Conservation (phyloP, 2,888 invertebrate genomes). For the Sarcophaga carnaria region DNA sequence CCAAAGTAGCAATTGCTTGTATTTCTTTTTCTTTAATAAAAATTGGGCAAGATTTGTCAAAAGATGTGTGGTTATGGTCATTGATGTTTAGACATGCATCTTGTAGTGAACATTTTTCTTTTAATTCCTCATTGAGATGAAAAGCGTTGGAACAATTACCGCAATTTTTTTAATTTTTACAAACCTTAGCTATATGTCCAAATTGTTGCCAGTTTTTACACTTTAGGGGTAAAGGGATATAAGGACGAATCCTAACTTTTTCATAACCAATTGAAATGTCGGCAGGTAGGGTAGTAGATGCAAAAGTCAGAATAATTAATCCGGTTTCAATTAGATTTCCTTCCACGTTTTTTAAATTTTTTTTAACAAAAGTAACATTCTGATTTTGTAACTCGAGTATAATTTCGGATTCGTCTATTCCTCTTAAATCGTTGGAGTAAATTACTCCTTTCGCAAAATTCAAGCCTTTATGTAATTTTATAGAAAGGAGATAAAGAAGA, state of each 20-base stretch:
- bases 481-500: not conserved
- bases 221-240: constrained; percentile 10
- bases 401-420: constrained; percentile 9
- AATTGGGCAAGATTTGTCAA: constrained; percentile 29
- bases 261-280: constrained; percentile 14
- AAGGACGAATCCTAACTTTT: constrained; percentile 1
- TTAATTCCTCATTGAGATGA: no score
- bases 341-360: no score
- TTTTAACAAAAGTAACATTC: not conserved
- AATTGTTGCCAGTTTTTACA: constrained; percentile 19
- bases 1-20: not conserved
- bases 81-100: constrained; percentile 10
- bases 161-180: constrained; percentile 6
- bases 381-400: not conserved
- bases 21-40: constrained; percentile 30
- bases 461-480: not conserved
- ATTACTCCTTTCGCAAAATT: constrained; percentile 22
- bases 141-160: no score
- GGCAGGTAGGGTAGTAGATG: not conserved
- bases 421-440: not conserved
- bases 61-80: not conserved
- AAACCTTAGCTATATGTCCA: constrained; percentile 10
- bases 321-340: no score
- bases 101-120: no score
- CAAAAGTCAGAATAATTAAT: not conserved